phyloP scores from a whole-genome alignment of 2,797 vertebrate species.

The Crenichthys baileyi region DNA sequence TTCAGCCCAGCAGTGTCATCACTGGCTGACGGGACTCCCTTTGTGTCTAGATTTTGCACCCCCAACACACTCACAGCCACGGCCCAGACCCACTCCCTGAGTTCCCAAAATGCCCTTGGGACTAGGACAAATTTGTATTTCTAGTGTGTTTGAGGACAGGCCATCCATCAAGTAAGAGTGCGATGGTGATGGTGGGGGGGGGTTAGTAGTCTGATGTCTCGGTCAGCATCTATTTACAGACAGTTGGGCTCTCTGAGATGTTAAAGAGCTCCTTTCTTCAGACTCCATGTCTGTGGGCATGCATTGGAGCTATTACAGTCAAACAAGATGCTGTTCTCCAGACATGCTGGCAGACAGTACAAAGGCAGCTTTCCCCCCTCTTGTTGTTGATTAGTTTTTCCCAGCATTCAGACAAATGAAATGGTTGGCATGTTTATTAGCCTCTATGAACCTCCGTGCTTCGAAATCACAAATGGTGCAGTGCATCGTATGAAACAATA shows the following conservation, averaged over 20 bases:
- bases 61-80: constrained; percentile 42
- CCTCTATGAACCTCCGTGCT: constrained; percentile 45
- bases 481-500: constrained; percentile 13
- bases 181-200: constrained; percentile 25
- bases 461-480: constrained; percentile 45
- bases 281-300: constrained; percentile 41
- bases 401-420: constrained; percentile 48
- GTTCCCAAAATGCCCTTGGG: constrained; percentile 76
- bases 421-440: constrained; percentile 47
- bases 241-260: constrained; percentile 63
- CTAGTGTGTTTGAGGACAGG: constrained; percentile 69
- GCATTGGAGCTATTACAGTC: constrained; percentile 48
- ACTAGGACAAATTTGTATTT: constrained; percentile 75
- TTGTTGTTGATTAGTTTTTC: constrained; percentile 45
- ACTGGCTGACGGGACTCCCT: constrained; percentile 66
- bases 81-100: constrained; percentile 51
- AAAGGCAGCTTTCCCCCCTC: constrained; percentile 19
- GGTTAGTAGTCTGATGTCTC: constrained; percentile 59
- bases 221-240: constrained; percentile 71
- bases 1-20: constrained; percentile 37
- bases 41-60: constrained; percentile 76
- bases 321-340: constrained; percentile 25
- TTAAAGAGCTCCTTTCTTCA: constrained; percentile 53
- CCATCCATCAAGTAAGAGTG: constrained; percentile 69
- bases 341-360: constrained; percentile 41